Evolutionary conservation across 2,797 vertebrate species (phyloP).

Genomic region (Rhabdophis nuchalis): DNA sequence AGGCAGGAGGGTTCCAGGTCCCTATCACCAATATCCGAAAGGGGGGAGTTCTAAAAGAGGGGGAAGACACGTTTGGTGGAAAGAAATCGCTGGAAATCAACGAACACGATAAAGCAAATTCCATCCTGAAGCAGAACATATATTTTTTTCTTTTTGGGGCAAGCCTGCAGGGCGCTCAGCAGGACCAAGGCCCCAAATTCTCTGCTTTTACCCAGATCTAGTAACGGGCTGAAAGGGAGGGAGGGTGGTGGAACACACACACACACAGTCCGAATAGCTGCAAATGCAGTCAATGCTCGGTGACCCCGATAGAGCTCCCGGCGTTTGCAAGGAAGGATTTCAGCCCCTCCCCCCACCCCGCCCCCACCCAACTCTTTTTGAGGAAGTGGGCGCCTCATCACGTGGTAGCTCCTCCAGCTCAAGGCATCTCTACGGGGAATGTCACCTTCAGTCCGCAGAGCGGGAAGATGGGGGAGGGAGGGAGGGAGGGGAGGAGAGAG

Average conservation of each 20-base stretch:
- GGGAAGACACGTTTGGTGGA: background rate
- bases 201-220: background rate
- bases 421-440: background rate
- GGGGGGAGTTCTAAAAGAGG: background rate
- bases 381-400: background rate
- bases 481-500: slow-evolving; percentile 13
- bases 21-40: background rate
- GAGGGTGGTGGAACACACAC: background rate
- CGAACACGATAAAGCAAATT: background rate
- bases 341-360: background rate
- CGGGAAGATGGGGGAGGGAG: background rate
- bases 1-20: background rate
- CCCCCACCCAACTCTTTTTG: background rate
- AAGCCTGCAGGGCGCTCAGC: background rate
- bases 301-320: background rate
- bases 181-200: background rate
- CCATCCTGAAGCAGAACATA: background rate
- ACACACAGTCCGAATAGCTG: background rate
- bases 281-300: background rate
- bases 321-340: background rate
- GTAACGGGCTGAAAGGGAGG: background rate
- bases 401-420: background rate
- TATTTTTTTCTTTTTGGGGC: background rate
- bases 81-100: background rate
- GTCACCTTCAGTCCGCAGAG: slow-evolving; percentile 8